Percentiles rank a stretch among this genome's conserved stretches.
Evolutionary conservation across 2,113 vertebrate species (phyloP).

Genomic region (Psilopsiagon aurifrons): DNA sequence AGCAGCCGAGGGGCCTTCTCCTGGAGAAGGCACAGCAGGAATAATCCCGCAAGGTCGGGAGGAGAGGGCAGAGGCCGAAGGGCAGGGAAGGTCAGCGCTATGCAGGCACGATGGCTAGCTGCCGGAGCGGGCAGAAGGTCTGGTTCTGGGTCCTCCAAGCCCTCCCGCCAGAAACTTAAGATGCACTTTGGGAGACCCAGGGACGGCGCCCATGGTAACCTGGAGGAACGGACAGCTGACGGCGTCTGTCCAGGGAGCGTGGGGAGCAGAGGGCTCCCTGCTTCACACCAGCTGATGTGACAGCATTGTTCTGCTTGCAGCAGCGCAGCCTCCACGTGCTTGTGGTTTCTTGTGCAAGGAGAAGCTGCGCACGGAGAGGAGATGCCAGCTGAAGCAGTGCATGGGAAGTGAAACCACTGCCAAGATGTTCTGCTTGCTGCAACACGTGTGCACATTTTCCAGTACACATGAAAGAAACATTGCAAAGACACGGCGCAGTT

Average conservation of each 20-base stretch:
- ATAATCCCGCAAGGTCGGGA: slow-evolving; percentile 45
- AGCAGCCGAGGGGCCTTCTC: slow-evolving; percentile 43
- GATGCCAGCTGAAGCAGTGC: background rate
- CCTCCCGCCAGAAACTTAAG: slow-evolving; percentile 61
- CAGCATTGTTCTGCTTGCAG: background rate
- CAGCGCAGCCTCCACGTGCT: rapidly evolving
- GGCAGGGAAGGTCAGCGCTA: slow-evolving; percentile 40
- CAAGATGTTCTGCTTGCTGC: background rate
- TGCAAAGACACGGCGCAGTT: background rate
- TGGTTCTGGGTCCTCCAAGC: slow-evolving; percentile 15
- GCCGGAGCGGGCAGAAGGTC: background rate
- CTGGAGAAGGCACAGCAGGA: slow-evolving; percentile 47
- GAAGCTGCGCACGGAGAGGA: background rate
- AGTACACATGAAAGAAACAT: background rate
- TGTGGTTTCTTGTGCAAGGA: background rate
- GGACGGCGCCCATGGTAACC: background rate
- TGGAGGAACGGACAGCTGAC: background rate
- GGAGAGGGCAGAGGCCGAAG: slow-evolving; percentile 62
- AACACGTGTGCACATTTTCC: background rate
- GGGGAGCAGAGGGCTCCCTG: background rate
- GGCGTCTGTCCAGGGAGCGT: background rate
- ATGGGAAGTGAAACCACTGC: background rate
- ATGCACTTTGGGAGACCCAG: slow-evolving; percentile 33
- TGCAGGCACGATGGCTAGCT: background rate
- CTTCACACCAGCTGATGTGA: rapidly evolving